phyloP scores from a whole-genome alignment of 2,113 vertebrate species.

The Tychaedon coryphoeus region DNA sequence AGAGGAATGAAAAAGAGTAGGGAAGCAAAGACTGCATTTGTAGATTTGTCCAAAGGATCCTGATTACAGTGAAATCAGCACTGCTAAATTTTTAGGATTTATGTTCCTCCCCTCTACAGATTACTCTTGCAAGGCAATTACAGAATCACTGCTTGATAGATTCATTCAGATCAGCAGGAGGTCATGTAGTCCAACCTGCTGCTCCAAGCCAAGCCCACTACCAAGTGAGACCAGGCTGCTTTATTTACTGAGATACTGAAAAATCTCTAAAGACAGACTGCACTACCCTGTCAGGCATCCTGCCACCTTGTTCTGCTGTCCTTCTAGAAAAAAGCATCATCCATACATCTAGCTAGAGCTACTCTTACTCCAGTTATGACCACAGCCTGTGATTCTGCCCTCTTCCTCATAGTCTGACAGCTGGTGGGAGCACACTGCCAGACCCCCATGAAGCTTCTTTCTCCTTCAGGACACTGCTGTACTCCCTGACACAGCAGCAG shows the following conservation, averaged over 20 bases:
- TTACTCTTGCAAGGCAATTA: background rate
- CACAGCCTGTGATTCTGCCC: background rate
- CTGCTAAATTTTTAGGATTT: background rate
- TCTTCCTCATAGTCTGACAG: background rate
- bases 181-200: background rate
- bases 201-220: background rate
- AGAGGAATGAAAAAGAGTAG: background rate
- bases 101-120: background rate
- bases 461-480: background rate
- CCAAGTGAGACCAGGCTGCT: background rate
- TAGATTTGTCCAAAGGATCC: background rate
- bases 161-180: background rate
- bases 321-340: background rate
- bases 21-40: background rate
- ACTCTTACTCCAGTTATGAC: background rate
- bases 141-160: background rate
- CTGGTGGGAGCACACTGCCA: rapidly evolving
- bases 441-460: background rate
- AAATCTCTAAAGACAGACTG: background rate
- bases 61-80: background rate
- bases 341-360: background rate
- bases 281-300: background rate
- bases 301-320: background rate
- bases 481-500: background rate
- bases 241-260: background rate